Base-by-base conservation (phyloP, 2,797 vertebrate species). In the Bovichtus diacanthus region DNA sequence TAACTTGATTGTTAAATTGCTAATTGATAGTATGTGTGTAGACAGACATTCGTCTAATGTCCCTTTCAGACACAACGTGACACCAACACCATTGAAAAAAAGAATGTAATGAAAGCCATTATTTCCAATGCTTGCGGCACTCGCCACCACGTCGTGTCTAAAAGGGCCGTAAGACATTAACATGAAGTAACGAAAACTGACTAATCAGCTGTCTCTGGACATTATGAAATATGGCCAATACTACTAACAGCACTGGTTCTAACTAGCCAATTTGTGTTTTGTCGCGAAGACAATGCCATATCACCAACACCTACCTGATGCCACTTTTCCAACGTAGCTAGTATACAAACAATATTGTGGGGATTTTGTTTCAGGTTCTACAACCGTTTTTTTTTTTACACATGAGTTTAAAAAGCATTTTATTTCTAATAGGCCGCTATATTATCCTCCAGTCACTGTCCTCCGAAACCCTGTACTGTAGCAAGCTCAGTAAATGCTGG, bases 391-490 rank as follows among this genome's bases (percentile, higher is more conserved):
- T n/a, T n/a, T 51, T 60, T 25, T 47, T n/a, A 68, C 63, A 71
- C 39, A 29, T 13, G 11, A 18, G 4, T 34, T 19, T 76, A 36
- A 59, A 69, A 73, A 60, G 41, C 38, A 56, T 23, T 29, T 56
- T 51, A 23, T 39, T 53, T 54, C 4, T 58, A 70, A 74, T 51
- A 53, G 76, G 41, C 54, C 47, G 55, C 61, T 82, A 54, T n/a
- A 61, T 82, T 80, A 66, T 72, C 31, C n/a, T 9, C 19, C 9
- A 63, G 53, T 69, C 65, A 23, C 19, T 27, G 23, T 82, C 34
- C 47, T 70, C 63, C 10, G 66, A 36, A 64, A 72, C 47, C 25
- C 55, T 76, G 80, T 67, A 15, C 59, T 7, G 46, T 27, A 64
- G 39, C 43, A 21, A 47, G 43, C 53, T 51, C 25, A 21, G 11